These are phyloP conservation scores for Lacanobia wlatinum DNA, from an alignment of 2,888 invertebrate genomes.

Conservation along the genomic window DNA sequence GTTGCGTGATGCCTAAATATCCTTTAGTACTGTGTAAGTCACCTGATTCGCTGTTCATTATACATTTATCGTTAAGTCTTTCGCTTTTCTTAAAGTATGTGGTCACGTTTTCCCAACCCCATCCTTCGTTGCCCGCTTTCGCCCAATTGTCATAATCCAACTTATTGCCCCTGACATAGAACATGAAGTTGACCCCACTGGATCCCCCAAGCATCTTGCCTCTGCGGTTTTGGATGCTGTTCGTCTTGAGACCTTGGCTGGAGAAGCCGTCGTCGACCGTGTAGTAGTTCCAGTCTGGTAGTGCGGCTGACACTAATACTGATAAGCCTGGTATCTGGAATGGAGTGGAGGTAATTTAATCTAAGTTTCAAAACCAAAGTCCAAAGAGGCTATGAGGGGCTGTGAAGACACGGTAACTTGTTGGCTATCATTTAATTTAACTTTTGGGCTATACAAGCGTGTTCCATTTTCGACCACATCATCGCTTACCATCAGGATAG, in stretches of 20 bases:
- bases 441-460: not conserved
- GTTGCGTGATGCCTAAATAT: slow-evolving; percentile 71
- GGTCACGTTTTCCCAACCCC: slow-evolving; percentile 75
- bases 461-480: too few species aligned
- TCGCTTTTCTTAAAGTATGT: slow-evolving; percentile 79
- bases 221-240: slow-evolving; percentile 84
- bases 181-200: slow-evolving; percentile 92
- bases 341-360: not conserved
- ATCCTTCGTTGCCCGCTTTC: slow-evolving; percentile 89
- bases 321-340: slow-evolving; percentile 69
- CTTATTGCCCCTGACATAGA: slow-evolving; percentile 92
- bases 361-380: too few species aligned
- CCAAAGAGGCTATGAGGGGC: not conserved
- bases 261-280: slow-evolving; percentile 72
- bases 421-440: not conserved
- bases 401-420: too few species aligned
- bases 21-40: slow-evolving; percentile 72
- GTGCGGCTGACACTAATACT: slow-evolving; percentile 68
- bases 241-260: slow-evolving; percentile 68
- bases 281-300: slow-evolving; percentile 92
- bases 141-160: slow-evolving; percentile 93
- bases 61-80: slow-evolving; percentile 58
- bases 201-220: slow-evolving; percentile 93
- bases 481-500: too few species aligned
- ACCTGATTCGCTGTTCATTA: slow-evolving; percentile 72